phyloP scores from a whole-genome alignment of 2,113 vertebrate species.

The Lamprotornis superbus region DNA sequence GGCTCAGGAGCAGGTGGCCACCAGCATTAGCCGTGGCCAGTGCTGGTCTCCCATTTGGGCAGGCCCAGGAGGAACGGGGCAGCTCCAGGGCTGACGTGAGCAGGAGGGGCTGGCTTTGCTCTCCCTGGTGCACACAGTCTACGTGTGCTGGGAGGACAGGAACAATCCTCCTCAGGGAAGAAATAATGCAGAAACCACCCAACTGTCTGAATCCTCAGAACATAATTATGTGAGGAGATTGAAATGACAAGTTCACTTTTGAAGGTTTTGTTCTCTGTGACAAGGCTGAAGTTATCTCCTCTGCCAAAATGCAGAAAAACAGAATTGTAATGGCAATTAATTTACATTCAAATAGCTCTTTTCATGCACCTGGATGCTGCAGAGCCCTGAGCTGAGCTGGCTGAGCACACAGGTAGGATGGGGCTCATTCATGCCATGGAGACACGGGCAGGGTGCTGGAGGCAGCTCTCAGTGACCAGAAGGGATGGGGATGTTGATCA shows the following conservation, averaged over 20 bases:
- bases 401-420: neutral
- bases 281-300: conserved; percentile 61
- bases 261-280: conserved; percentile 65
- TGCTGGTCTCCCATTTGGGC: accelerated
- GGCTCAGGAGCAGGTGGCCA: neutral
- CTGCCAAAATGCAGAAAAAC: conserved; percentile 59
- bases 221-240: conserved; percentile 52
- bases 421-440: neutral
- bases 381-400: neutral
- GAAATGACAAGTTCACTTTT: conserved; percentile 58
- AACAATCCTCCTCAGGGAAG: neutral
- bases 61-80: neutral
- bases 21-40: neutral
- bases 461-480: neutral
- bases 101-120: neutral
- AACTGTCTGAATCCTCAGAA: conserved; percentile 20
- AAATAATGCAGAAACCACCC: conserved; percentile 19
- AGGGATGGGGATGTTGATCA: neutral
- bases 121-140: neutral
- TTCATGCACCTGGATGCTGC: conserved; percentile 5
- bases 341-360: conserved; percentile 62
- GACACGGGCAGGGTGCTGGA: neutral
- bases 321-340: conserved; percentile 61
- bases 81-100: neutral
- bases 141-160: neutral